A percentile compares a stretch with the other conserved stretches of the same genome.
Evolutionary conservation across 2,888 invertebrate species (phyloP).

Genomic region (Diarsia mendica): DNA sequence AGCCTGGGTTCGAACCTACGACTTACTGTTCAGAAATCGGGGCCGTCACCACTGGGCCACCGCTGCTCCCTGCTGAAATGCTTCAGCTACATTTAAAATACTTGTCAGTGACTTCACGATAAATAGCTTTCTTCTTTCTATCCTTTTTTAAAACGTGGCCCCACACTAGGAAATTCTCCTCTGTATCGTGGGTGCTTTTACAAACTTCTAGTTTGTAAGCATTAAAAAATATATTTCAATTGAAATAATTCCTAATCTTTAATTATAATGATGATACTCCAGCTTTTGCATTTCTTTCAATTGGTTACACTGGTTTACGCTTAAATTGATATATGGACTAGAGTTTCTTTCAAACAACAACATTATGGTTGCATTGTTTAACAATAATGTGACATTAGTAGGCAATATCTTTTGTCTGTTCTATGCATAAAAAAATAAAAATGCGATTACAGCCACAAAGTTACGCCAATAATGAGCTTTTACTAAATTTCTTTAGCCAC

Average conservation of each 20-base stretch:
- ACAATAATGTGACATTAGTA: constrained; percentile 61
- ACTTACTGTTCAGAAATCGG: no score
- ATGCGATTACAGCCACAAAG: constrained; percentile 69
- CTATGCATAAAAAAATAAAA: constrained; percentile 59
- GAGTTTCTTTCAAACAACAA: constrained; percentile 32
- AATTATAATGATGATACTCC: background rate
- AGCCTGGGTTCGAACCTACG: no score
- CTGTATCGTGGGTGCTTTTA: no score
- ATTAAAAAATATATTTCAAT: background rate
- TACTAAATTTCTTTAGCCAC: constrained; percentile 68
- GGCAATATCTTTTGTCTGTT: constrained; percentile 45
- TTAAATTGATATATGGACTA: constrained; percentile 27
- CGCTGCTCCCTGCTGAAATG: no score
- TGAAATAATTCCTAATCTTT: background rate
- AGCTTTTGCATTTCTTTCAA: background rate
- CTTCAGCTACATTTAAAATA: background rate
- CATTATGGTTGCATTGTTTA: constrained; percentile 51
- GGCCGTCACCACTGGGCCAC: no score
- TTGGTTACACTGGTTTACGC: background rate
- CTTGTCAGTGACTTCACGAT: background rate
- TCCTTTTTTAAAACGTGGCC: no score
- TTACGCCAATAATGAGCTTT: constrained; percentile 76
- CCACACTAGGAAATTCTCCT: no score
- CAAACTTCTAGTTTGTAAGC: background rate
- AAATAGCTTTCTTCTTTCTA: background rate